Evolutionary conservation across 1,140 invertebrate genomes (phyloP), one percentile per base, ranked within the genome.

Genomic region (Mya arenaria): DNA sequence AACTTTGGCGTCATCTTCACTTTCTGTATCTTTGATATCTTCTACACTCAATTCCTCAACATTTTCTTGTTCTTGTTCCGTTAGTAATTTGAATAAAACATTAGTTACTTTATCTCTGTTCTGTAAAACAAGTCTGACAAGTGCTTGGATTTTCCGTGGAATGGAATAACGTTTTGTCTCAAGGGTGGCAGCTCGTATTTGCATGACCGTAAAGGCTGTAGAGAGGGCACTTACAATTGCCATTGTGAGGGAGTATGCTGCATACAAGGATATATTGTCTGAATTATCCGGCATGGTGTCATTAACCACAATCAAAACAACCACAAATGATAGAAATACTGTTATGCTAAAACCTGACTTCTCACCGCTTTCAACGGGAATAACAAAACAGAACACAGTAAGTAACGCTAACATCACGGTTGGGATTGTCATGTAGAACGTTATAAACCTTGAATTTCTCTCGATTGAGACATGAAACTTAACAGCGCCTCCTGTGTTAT

Each of bases 281-380:
- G 84, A 85, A 8, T 82, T 83, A 6, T 62, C 58, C 8, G 80
- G 84, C 71, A 85, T 80, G 4, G 48, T n/a, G 0, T 39, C 36
- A 34, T 71, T 74, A 6, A 73, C 52, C 32, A 79, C 44, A 28
- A 56, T 79, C 32, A 85, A 28, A 17, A 83, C 52, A 8, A 85
- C 80, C 6, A 77, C 81, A 17, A 83, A 69, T 6, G 84, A 83
- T 3, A 85, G 72, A 19, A 85, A 81, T 28, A 83, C 41, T 8
- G 81, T 83, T n/a, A 85, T 62, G 10, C 66, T 56, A 30, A 65
- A 83, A 4, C 81, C 60, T 10, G 77, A 37, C 63, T 82, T 85
- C 55, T 85, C 84, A 17, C 84, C 84, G 8, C 55, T 41, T 28
- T 77, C 78, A 5, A 25, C 25, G 5, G 84, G 84, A 52, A 85